Percentiles rank a stretch among this genome's conserved stretches.
Evolutionary conservation across 2,113 vertebrate species (phyloP).

Genomic region (Equus przewalskii): DNA sequence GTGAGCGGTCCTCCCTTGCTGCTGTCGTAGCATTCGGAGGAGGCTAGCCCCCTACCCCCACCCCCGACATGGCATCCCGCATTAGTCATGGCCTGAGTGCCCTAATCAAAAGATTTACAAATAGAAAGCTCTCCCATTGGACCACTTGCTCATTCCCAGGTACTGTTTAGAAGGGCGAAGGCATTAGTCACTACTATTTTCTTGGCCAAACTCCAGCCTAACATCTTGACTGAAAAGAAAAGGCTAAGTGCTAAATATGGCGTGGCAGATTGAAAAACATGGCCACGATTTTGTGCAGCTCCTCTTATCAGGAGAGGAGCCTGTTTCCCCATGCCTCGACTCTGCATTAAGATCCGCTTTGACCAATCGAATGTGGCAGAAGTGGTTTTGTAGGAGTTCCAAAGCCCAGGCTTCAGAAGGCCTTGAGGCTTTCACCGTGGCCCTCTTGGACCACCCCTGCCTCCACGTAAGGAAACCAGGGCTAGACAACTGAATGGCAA

Average conservation of each 20-base stretch:
- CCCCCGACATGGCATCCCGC: background rate
- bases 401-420: background rate
- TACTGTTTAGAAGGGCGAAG: background rate
- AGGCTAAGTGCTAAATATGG: background rate
- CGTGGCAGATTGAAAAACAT: background rate
- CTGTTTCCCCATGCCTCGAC: background rate
- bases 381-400: background rate
- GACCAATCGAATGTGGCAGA: background rate
- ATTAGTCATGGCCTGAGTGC: background rate
- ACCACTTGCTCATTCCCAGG: background rate
- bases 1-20: background rate
- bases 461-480: background rate
- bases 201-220: background rate
- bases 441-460: background rate
- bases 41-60: background rate
- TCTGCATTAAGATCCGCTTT: background rate
- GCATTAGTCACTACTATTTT: slow-evolving; percentile 1
- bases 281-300: fast-evolving
- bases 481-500: background rate
- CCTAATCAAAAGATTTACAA: background rate
- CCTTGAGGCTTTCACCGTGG: background rate
- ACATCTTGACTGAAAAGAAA: background rate
- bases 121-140: background rate
- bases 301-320: background rate
- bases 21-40: background rate